A percentile compares a stretch with the other conserved stretches of the same genome.
Conservation (phyloP, 2,797 vertebrate genomes). For the Parotocinclus haroldoi region DNA sequence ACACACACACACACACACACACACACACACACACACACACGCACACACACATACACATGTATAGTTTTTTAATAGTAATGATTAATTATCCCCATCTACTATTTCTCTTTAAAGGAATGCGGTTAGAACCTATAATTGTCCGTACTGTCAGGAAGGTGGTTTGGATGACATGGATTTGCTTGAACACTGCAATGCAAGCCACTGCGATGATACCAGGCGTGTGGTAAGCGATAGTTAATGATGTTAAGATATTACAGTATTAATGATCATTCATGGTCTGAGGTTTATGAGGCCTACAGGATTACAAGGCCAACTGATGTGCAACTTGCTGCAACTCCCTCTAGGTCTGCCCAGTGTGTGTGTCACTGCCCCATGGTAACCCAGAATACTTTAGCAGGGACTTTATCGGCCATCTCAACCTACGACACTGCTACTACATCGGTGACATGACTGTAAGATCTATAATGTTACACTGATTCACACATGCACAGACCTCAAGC, state of each 20-base stretch:
- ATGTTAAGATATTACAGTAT: neutral
- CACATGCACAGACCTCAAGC: neutral
- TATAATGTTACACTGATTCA: neutral
- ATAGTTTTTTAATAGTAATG: too few species aligned
- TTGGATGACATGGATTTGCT: slow-evolving; percentile 48
- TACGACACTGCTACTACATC: slow-evolving; percentile 52
- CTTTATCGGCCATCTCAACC: slow-evolving; percentile 53
- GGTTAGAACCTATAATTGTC: slow-evolving; percentile 44
- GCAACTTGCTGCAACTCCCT: neutral
- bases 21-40: too few species aligned
- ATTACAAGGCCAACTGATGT: neutral
- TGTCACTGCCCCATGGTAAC: slow-evolving; percentile 50
- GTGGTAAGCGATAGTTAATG: slow-evolving; percentile 46
- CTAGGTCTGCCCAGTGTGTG: slow-evolving; percentile 58
- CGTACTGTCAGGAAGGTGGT: slow-evolving; percentile 48
- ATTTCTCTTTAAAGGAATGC: slow-evolving; percentile 3
- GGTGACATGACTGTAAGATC: slow-evolving; percentile 44
- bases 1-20: too few species aligned
- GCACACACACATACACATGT: too few species aligned
- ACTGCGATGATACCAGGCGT: slow-evolving; percentile 34
- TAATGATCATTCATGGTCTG: neutral
- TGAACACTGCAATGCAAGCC: slow-evolving; percentile 52
- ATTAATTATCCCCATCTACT: neutral
- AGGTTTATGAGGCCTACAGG: neutral
- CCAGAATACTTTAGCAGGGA: slow-evolving; percentile 50